These are phyloP conservation scores for Sapajus apella DNA, from an alignment of 2,113 vertebrate species.

Conservation along the genomic window DNA sequence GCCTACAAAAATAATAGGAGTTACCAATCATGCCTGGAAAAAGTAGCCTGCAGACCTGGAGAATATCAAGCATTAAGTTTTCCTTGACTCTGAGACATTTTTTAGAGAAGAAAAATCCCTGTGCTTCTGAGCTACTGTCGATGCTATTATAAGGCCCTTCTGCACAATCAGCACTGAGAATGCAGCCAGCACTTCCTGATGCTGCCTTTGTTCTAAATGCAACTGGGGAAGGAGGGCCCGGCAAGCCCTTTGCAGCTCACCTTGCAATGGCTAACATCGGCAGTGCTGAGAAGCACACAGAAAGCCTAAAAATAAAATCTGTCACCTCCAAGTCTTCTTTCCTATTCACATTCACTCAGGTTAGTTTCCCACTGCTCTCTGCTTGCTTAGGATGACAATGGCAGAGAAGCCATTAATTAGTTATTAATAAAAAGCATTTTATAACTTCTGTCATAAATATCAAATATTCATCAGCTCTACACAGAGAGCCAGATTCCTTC, in stretches of 20 bases:
- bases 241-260: not conserved
- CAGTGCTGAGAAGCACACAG: not conserved
- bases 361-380: conserved; percentile 14
- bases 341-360: not conserved
- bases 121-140: not conserved
- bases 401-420: conserved; percentile 39
- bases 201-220: not conserved
- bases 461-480: conserved; percentile 41
- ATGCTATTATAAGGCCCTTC: not conserved
- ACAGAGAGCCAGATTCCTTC: not conserved
- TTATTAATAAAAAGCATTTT: conserved; percentile 47
- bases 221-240: not conserved
- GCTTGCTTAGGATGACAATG: not conserved
- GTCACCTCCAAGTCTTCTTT: not conserved
- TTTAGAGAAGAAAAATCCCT: not conserved
- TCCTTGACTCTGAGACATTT: not conserved
- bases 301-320: conserved; percentile 45
- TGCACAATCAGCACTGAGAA: rapidly evolving
- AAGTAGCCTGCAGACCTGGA: not conserved
- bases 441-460: not conserved
- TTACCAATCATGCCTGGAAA: not conserved
- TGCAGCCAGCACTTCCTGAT: not conserved
- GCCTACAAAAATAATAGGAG: not conserved
- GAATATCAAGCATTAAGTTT: not conserved
- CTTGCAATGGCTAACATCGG: not conserved